phyloP scores from a whole-genome alignment of 2,888 invertebrate genomes.

The Trachelus stipa region DNA sequence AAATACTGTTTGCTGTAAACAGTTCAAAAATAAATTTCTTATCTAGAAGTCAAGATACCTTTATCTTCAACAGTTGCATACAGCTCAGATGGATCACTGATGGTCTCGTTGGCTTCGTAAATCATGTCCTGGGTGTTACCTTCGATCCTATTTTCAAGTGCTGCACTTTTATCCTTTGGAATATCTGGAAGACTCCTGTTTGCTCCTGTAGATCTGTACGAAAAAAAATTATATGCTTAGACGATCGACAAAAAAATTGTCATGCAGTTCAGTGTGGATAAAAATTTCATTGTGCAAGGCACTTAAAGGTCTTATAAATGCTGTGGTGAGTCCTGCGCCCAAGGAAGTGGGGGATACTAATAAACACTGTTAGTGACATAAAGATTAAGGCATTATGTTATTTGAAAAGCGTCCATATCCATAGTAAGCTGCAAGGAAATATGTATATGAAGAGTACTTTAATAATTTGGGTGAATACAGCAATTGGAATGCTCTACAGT shows the following conservation, averaged over 20 bases:
- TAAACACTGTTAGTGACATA: not conserved
- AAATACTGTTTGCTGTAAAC: conserved; percentile 1
- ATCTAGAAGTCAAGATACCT: conserved; percentile 46
- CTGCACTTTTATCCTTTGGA: conserved; percentile 76
- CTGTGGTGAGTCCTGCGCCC: not conserved
- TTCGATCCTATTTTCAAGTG: conserved; percentile 61
- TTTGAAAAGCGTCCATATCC: conserved; percentile 22
- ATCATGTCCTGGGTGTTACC: conserved; percentile 52
- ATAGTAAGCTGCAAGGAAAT: conserved; percentile 31
- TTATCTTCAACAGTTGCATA: conserved; percentile 85
- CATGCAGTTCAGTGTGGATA: not conserved
- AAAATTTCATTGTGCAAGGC: not conserved
- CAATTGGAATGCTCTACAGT: conserved; percentile 4
- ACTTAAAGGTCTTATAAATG: not conserved
- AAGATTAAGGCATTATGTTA: conserved; percentile 1
- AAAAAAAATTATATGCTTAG: conserved; percentile 10
- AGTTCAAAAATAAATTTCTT: not conserved
- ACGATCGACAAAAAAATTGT: not conserved
- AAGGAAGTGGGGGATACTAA: not conserved
- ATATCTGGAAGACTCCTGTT: conserved; percentile 89
- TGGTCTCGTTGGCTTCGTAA: conserved; percentile 61
- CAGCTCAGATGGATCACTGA: conserved; percentile 84
- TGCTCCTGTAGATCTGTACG: conserved; percentile 65
- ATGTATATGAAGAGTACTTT: conserved; percentile 16
- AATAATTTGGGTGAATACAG: not conserved